Base-by-base conservation (phyloP, 1,140 invertebrate species). In the Marisa cornuarietis region DNA sequence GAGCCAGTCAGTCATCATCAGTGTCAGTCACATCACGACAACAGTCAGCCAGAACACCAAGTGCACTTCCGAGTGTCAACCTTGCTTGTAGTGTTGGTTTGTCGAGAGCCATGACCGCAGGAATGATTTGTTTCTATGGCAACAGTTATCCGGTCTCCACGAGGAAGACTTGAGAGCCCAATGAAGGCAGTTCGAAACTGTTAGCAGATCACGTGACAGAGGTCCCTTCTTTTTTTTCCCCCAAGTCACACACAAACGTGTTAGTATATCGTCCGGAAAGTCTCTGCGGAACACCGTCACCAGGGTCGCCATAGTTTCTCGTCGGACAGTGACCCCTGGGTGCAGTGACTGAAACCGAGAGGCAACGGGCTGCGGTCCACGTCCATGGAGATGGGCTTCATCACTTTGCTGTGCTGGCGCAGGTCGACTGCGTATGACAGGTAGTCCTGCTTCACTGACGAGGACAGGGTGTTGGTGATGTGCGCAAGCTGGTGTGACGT, bases 221-320 rank as follows among this genome's bases (percentile, higher is more conserved):
- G 31, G 31, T 42, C 31, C 31, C 31, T 2, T 6, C 31, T 6
- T 0, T 42, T 42, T 42, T 42, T 42, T 42, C 31, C n/a, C n/a
- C n/a, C 2, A 42, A 42, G 31, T 42, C 31, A 42, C 31, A 42
- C 31, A 42, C n/a, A n/a, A n/a, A n/a, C 31, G 31, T 42, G 31
- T 42, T 42, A 31, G n/a, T n/a, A 13, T 18, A 5, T 61, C 63
- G 78, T 16, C 62, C 49, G 8, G 71, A 61, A 42, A n/a, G n/a
- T 42, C 0, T 42, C 31, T 42, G 31, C 2, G 31, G 31, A 26
- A 31, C 31, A 24, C 16, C 58, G 51, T 80, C 58, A 80, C 79
- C 79, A 80, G 18, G 79, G 79, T 54, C 79, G 10, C 79, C 79
- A 80, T 61, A 80, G 63, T 20, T 73, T 68, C 58, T 80, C 79